phyloP scores from a whole-genome alignment of 2,797 vertebrate genomes.

The Phylloscopus collybita region DNA sequence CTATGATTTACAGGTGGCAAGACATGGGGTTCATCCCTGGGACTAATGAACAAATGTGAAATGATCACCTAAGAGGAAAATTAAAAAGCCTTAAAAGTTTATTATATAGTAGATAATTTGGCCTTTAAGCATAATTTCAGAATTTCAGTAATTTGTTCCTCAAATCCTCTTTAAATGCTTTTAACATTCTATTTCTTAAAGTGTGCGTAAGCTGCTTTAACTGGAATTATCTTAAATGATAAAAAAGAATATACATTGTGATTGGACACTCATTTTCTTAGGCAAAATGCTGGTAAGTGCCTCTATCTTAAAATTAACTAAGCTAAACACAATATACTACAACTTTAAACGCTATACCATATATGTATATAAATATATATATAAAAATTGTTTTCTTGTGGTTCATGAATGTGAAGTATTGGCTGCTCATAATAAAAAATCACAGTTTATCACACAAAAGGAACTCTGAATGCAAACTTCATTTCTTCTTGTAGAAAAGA shows the following conservation, averaged over 20 bases:
- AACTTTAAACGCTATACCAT: background rate
- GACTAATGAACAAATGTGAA: background rate
- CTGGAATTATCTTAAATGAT: background rate
- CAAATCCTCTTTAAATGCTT: background rate
- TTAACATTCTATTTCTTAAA: background rate
- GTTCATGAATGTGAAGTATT: background rate
- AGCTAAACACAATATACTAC: background rate
- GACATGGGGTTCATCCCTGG: background rate
- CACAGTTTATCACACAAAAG: background rate
- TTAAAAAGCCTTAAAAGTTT: background rate
- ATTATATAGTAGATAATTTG: background rate
- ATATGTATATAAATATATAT: no score
- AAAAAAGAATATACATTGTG: background rate
- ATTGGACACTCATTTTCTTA: background rate
- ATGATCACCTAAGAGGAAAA: background rate
- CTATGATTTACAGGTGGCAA: background rate
- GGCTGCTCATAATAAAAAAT: background rate
- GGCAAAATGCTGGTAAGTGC: background rate
- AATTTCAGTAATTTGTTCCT: background rate
- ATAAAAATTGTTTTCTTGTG: conserved; percentile 6
- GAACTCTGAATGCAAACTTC: background rate
- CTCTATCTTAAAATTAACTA: conserved; percentile 37
- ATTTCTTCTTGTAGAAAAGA: background rate
- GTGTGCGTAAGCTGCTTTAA: background rate
- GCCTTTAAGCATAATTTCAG: background rate